These are phyloP conservation scores for Syngnathoides biaculeatus DNA, from an alignment of 2,113 vertebrate genomes.

Conservation along the genomic window DNA sequence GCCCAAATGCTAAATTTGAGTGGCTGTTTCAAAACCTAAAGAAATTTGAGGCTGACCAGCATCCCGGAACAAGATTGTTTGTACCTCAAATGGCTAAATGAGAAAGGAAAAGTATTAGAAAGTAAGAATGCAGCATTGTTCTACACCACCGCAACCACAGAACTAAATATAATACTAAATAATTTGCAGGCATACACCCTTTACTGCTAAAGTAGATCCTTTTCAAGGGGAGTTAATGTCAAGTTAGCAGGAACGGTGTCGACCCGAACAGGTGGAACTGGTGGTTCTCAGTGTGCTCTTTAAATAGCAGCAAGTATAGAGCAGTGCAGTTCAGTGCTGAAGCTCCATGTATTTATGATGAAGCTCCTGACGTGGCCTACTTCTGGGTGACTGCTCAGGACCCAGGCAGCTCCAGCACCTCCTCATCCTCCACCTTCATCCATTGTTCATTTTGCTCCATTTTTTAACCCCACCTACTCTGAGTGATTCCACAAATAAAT, in stretches of 20 bases:
- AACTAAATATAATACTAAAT: background rate
- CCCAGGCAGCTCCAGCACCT: conserved; percentile 12
- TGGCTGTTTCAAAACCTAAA: background rate
- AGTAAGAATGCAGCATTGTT: background rate
- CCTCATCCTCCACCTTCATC: background rate
- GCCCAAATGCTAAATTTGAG: no score
- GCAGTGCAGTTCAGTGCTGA: conserved; percentile 10
- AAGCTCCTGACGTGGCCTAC: conserved; percentile 45
- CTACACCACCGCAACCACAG: background rate
- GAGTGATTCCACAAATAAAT: background rate
- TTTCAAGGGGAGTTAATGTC: conserved; percentile 7
- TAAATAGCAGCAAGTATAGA: conserved; percentile 39
- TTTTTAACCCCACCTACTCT: background rate
- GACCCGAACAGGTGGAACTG: conserved; percentile 32
- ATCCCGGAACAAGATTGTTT: background rate
- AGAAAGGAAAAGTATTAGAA: background rate
- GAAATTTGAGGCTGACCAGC: background rate
- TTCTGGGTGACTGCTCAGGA: conserved; percentile 51
- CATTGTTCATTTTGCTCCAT: conserved; percentile 11
- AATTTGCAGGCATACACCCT: background rate
- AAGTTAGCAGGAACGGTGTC: conserved; percentile 23
- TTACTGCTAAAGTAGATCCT: background rate
- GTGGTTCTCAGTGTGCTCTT: conserved; percentile 42
- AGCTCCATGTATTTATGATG: conserved; percentile 60
- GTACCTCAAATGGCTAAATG: background rate